These are phyloP conservation scores for Steatocranus sp. DNA, from an alignment of 2,797 vertebrate genomes.

Conservation along the genomic window DNA sequence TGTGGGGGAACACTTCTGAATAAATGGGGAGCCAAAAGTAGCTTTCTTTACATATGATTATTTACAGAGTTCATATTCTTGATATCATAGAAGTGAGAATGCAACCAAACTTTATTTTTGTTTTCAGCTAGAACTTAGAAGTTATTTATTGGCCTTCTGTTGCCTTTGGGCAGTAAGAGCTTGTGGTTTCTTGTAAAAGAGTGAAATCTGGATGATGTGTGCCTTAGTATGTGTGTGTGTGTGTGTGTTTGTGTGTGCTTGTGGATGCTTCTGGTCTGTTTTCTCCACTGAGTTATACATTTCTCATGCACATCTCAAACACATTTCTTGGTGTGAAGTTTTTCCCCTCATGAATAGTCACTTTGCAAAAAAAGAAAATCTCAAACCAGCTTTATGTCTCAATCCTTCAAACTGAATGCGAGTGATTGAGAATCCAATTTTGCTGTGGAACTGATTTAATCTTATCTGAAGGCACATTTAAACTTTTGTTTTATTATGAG, in stretches of 20 bases:
- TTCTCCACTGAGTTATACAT: conserved; percentile 41
- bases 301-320: conserved; percentile 52
- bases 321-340: conserved; percentile 29
- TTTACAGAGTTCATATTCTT: not conserved
- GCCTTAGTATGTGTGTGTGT: not conserved
- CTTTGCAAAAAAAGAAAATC: not conserved
- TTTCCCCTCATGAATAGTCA: conserved; percentile 1
- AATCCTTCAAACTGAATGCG: not conserved
- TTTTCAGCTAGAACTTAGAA: conserved; percentile 6
- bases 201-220: conserved; percentile 12
- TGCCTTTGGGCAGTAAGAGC: not conserved
- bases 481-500: not conserved
- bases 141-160: conserved; percentile 2
- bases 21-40: not conserved
- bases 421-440: not conserved
- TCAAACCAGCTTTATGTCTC: not conserved
- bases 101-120: not conserved
- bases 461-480: not conserved
- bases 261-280: not conserved
- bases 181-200: conserved; percentile 19
- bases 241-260: not conserved
- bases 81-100: not conserved
- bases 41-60: not conserved
- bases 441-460: not conserved
- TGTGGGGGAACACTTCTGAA: not conserved